phyloP scores from a whole-genome alignment of 2,888 invertebrate genomes.

The Philonicus albiceps region DNA sequence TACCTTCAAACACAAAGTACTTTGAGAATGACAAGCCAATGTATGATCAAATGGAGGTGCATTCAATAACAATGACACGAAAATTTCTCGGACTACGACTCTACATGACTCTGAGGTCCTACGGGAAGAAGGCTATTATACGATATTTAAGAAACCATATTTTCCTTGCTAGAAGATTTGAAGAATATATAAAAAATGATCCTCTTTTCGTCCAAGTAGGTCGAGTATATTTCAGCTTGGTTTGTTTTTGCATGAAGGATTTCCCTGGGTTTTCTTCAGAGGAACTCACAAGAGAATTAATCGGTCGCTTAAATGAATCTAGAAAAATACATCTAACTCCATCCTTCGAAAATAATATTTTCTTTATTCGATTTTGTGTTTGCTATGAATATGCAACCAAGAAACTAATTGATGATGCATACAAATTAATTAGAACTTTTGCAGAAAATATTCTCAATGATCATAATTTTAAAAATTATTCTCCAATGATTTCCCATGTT shows the following conservation, averaged over 20 bases:
- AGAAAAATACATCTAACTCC: constrained; percentile 1
- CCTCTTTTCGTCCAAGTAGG: constrained; percentile 76
- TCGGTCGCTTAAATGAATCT: neutral
- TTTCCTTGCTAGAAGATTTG: constrained; percentile 76
- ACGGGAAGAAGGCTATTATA: constrained; percentile 79
- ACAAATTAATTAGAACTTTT: neutral
- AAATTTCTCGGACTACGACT: constrained; percentile 83
- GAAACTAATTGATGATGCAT: neutral
- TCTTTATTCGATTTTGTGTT: neutral
- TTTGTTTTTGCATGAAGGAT: constrained; percentile 82
- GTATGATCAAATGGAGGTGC: constrained; percentile 68
- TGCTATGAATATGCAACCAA: neutral
- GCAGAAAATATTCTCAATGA: neutral
- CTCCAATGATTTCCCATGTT: neutral
- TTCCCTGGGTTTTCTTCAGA: neutral
- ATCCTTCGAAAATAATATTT: neutral
- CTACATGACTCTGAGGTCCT: constrained; percentile 83
- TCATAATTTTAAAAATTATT: neutral
- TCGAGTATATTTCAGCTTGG: constrained; percentile 76
- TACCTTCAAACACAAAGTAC: neutral
- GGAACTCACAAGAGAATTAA: neutral
- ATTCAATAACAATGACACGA: constrained; percentile 71
- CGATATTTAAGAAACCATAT: constrained; percentile 76
- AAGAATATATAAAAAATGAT: constrained; percentile 71
- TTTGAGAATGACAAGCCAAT: neutral